These are phyloP conservation scores for Ectropis grisescens DNA, from an alignment of 1,140 invertebrate genomes.

Conservation along the genomic window DNA sequence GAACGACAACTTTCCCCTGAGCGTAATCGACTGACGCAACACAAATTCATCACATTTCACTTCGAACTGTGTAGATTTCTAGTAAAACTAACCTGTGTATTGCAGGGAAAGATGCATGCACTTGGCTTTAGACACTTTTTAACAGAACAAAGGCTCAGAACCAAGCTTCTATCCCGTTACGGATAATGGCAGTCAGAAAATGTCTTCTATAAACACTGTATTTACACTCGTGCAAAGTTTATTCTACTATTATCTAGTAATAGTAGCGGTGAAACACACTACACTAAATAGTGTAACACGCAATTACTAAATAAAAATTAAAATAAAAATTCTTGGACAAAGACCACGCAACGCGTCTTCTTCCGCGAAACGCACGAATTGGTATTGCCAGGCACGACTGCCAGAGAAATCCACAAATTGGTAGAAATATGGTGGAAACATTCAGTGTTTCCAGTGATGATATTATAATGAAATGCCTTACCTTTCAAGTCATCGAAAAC, in stretches of 20 bases:
- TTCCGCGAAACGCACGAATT: slow-evolving; percentile 29
- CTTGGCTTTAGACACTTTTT: slow-evolving; percentile 65
- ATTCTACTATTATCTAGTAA: slow-evolving; percentile 35
- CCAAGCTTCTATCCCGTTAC: slow-evolving; percentile 69
- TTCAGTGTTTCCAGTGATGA: slow-evolving; percentile 5
- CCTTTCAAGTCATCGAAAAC: slow-evolving; percentile 41
- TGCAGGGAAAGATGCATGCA: slow-evolving; percentile 70
- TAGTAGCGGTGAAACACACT: slow-evolving; percentile 29
- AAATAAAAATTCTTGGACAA: slow-evolving; percentile 56
- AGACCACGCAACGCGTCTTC: slow-evolving; percentile 40
- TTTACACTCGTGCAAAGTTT: slow-evolving; percentile 32
- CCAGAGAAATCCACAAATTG: slow-evolving; percentile 2
- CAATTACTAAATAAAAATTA: slow-evolving; percentile 45
- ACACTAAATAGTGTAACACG: slow-evolving; percentile 19
- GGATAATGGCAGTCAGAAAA: slow-evolving; percentile 59
- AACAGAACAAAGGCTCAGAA: slow-evolving; percentile 57
- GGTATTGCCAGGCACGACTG: no score
- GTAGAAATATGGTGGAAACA: slow-evolving; percentile 1
- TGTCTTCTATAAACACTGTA: slow-evolving; percentile 33
- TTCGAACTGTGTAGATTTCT: neutral
- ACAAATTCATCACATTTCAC: slow-evolving; percentile 5
- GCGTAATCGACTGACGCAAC: slow-evolving; percentile 37
- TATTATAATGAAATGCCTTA: slow-evolving; percentile 11
- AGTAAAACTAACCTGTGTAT: slow-evolving; percentile 55
- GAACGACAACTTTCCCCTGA: slow-evolving; percentile 52